Evolutionary conservation across 2,797 vertebrate species (phyloP).

Genomic region (Ispidina picta): DNA sequence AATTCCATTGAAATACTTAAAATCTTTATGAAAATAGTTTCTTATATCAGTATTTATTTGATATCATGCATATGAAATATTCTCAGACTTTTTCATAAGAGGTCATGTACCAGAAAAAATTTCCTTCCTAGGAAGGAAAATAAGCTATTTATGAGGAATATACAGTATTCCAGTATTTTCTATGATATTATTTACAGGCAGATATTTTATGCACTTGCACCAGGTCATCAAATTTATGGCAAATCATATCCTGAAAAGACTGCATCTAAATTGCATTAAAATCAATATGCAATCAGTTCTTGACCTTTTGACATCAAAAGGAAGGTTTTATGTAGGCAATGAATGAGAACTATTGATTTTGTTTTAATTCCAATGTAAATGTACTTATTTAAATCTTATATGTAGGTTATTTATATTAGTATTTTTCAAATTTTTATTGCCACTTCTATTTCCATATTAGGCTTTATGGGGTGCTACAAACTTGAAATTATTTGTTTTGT

Average conservation of each 20-base stretch:
- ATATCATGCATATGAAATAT: background rate
- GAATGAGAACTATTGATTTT: constrained; percentile 20
- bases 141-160: background rate
- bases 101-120: background rate
- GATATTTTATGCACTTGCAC: background rate
- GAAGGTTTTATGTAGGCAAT: background rate
- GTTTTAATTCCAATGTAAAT: constrained; percentile 10
- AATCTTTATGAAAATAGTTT: background rate
- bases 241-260: constrained; percentile 6
- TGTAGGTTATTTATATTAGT: background rate
- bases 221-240: background rate
- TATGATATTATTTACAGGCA: background rate
- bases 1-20: background rate
- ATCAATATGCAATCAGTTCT: constrained; percentile 29
- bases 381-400: background rate
- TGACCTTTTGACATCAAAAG: constrained; percentile 7
- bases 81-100: background rate
- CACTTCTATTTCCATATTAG: background rate
- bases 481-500: background rate
- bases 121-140: background rate
- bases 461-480: background rate
- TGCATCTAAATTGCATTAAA: background rate
- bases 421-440: background rate
- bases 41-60: background rate
- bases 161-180: background rate